phyloP scores from a whole-genome alignment of 2,888 invertebrate genomes.

The Brachyopa scutellaris region DNA sequence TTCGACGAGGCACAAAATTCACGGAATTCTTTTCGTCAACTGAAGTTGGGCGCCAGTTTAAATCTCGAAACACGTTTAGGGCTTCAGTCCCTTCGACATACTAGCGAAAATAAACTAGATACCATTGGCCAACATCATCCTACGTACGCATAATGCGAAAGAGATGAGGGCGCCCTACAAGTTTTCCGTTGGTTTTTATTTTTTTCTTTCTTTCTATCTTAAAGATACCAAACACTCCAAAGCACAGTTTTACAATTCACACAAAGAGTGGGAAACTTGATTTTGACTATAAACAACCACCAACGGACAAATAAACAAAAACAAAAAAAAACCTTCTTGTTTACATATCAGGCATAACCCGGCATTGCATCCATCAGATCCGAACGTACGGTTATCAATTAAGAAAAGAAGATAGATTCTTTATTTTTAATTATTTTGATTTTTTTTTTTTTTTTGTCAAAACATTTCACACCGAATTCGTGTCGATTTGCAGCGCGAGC shows the following conservation, averaged over 20 bases:
- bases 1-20: slow-evolving; percentile 23
- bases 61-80: slow-evolving; percentile 55
- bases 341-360: slow-evolving; percentile 54
- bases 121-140: slow-evolving; percentile 29
- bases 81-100: slow-evolving; percentile 26
- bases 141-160: slow-evolving; percentile 44
- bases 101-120: slow-evolving; percentile 21
- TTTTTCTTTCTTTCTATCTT: slow-evolving; percentile 9
- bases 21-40: slow-evolving; percentile 30
- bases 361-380: slow-evolving; percentile 47
- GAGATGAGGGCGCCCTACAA: slow-evolving; percentile 44
- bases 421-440: too few relatives aligned
- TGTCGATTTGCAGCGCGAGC: slow-evolving; percentile 51
- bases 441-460: slow-evolving; percentile 21
- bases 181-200: slow-evolving; percentile 14
- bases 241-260: slow-evolving; percentile 37
- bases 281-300: slow-evolving; percentile 51
- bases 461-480: slow-evolving; percentile 58
- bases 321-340: slow-evolving; percentile 47
- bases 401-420: slow-evolving; percentile 31
- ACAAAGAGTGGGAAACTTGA: slow-evolving; percentile 31
- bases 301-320: slow-evolving; percentile 35
- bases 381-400: slow-evolving; percentile 34
- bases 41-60: slow-evolving; percentile 61
- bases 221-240: slow-evolving; percentile 28